Evolutionary conservation across 2,113 vertebrate genomes (phyloP), one percentile per base, ranked within the genome.

Genomic region (Cyphomyrus discorhynchus): DNA sequence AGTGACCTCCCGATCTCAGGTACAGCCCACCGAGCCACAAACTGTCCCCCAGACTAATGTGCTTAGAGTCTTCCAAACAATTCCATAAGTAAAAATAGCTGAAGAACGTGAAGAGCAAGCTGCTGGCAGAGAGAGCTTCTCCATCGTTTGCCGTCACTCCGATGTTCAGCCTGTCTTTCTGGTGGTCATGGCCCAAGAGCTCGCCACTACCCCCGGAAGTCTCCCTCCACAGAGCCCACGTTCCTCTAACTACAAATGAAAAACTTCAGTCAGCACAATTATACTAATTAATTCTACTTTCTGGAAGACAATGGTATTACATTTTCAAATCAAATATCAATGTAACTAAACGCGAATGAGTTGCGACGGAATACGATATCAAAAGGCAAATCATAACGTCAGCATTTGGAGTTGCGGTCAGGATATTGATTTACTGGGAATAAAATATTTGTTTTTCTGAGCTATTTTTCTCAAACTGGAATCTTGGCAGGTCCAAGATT

Each of bases 301-400:
- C 74, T 42, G 74, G 10, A 66, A 88, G 53, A 88, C 7, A 62
- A 31, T 45, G 87, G 35, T 31, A 62, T 88, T 46, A 88, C 56
- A 45, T 66, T 88, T 88, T 45, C 19, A 62, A 84, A 66, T 88
- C 56, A 88, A 88, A 66, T 66, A 88, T 88, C 27, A 62, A 66
- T 88, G 56, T 46, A 88, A 56, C 85, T 53, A 87, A 53, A 87
- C 24, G 4, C 31, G 27, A 53, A 53, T 53, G 50, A 35, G 85
- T 17, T 35, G 31, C 85, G 31, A 31, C 31, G 11, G 27, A 39
- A 87, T 21, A 86, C n/a, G 1, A 62, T 50, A 88, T 17, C 19
- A 46, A 42, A 88, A 42, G 87, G 62, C 39, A 88, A 66, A 88
- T 8, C 39, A 35, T 24, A 88, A 66, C 7, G 45, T 88, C 53